Evolutionary conservation across 1,140 invertebrate species (phyloP), one percentile per base, ranked within the genome.

Genomic region (Bombus cullumanus): DNA sequence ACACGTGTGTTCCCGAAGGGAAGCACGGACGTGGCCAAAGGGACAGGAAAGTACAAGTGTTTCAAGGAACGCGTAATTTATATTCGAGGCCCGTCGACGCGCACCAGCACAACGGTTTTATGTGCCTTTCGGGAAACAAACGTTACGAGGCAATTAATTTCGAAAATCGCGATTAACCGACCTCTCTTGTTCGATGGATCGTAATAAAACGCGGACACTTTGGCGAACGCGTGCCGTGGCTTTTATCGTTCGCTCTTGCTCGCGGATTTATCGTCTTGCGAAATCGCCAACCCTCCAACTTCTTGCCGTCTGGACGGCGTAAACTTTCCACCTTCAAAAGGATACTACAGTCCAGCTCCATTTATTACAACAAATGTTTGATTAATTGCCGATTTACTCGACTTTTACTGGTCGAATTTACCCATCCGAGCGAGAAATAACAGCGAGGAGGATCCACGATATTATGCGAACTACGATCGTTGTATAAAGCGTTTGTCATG

Each of bases 61-160:
- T 91, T 91, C 90, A 85, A 85, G 90, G 83, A 91, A 91, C 90
- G 90, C 83, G 86, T 91, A 91, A 91, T 91, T 91, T 91, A 91
- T 91, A 91, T 91, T 91, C 90, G 90, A 88, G 90, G 68, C 76
- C 69, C 87, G 87, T 89, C 87, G 59, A 78, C 82, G 75, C 53
- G 81, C 85, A 78, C 41, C 73, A 59, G 59, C 59, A n/a, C 64
- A 68, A 71, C 62, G 81, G 88, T 91, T 91, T 91, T 91, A 91
- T 91, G 89, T 91, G 90, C 85, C 90, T 91, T 91, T 91, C 89
- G 89, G 90, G 90, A 91, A 91, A 91, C 89, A 77, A 66, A 91
- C 81, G 88, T 90, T 90, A 90, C 89, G 89, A 90, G 86, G 89
- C 89, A 90, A 90, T 90, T 90, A 90, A 90, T 90, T 90, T 90